Percentiles rank a stretch among this genome's conserved stretches.
Conservation (phyloP, 2,888 invertebrate genomes). For the Tachystola acroxantha region DNA sequence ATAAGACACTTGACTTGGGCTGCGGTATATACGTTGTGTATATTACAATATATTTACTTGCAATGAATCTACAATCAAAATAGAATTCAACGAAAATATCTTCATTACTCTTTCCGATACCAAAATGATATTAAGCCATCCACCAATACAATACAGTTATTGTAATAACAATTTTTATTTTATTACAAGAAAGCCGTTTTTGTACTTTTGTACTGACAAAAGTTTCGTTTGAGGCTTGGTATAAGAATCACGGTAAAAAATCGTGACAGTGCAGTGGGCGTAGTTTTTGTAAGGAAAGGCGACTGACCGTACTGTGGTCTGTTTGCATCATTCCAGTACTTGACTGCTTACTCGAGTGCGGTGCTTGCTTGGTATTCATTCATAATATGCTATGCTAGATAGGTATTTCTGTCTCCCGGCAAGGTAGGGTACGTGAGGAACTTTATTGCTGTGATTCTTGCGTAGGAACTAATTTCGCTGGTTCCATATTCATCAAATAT, state of each 20-base stretch:
- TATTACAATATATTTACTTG: no score
- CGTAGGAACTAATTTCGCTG: no score
- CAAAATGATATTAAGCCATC: constrained; percentile 5
- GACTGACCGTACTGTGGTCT: constrained; percentile 32
- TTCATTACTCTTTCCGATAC: constrained; percentile 6
- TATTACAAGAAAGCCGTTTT: constrained; percentile 6
- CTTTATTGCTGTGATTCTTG: no score
- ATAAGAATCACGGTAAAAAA: constrained; percentile 47
- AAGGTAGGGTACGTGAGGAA: no score
- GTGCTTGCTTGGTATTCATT: no score
- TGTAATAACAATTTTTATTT: constrained; percentile 9
- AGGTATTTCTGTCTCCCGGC: no score
- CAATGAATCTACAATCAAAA: no score
- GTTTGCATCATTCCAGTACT: constrained; percentile 17
- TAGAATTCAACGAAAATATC: no score
- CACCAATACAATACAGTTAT: constrained; percentile 12
- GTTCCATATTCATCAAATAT: no score
- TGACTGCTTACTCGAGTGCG: not conserved
- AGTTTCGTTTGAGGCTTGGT: constrained; percentile 14
- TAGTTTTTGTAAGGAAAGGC: constrained; percentile 37
- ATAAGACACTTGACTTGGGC: no score
- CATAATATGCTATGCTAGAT: no score
- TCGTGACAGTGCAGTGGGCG: constrained; percentile 45
- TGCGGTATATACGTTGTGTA: no score
- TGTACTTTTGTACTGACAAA: constrained; percentile 8